Percentiles rank a stretch among this genome's conserved stretches.
These are phyloP conservation scores for Alca torda DNA, from an alignment of 2,797 vertebrate species.

Conservation along the genomic window DNA sequence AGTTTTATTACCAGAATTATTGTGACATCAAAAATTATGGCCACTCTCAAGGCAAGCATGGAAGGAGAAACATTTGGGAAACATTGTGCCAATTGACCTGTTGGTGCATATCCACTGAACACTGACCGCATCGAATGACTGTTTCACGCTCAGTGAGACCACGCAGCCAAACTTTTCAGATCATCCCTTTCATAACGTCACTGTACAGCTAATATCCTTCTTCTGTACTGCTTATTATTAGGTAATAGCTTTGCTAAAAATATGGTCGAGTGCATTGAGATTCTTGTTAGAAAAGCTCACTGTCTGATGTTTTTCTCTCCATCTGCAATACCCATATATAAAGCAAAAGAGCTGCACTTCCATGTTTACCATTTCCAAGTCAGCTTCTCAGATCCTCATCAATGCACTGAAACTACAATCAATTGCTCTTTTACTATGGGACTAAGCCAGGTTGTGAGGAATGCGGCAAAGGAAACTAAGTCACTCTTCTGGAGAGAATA, in stretches of 20 bases:
- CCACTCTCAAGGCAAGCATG: not conserved
- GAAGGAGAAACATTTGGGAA: not conserved
- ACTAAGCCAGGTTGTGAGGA: not conserved
- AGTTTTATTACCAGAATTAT: not conserved
- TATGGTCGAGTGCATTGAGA: not conserved
- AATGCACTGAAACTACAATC: not conserved
- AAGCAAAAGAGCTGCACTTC: not conserved
- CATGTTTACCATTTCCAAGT: not conserved
- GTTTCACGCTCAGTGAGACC: not conserved
- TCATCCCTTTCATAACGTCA: not conserved
- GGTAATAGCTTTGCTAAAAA: not conserved
- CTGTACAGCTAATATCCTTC: not conserved
- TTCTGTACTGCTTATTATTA: not conserved
- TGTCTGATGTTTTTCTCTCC: not conserved
- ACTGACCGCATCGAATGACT: fast-evolving
- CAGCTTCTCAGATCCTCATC: not conserved
- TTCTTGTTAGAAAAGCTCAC: not conserved
- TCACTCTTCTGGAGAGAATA: not conserved
- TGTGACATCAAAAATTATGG: not conserved
- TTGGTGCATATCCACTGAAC: not conserved
- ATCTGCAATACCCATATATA: not conserved
- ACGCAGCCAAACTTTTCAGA: not conserved
- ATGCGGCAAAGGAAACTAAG: not conserved
- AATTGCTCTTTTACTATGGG: not conserved
- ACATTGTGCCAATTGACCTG: not conserved